Evolutionary conservation across 2,888 invertebrate genomes (phyloP), one percentile per base, ranked within the genome.

Genomic region (Clitarchus hookeri): DNA sequence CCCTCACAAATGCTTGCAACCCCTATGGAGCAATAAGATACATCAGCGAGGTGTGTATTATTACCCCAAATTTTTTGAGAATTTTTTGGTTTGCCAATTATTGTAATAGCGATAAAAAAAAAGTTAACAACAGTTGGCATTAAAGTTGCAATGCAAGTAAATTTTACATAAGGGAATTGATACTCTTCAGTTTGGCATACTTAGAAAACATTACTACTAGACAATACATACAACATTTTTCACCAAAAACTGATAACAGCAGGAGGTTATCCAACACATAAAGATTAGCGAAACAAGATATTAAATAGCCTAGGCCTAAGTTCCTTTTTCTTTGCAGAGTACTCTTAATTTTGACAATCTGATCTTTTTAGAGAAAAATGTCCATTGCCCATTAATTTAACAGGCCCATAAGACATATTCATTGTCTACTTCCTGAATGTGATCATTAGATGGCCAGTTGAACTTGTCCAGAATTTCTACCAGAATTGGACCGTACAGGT

Each of bases 401-500:
- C 79, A 79, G 79, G 79, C 0, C 23, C 79, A 79, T 23, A 79
- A 79, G 1, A 79, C 23, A 27, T 79, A 79, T 19, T 79, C 23
- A 19, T 79, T 79, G 23, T 79, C 79, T n/a, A 79, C 79, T 79
- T 79, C 79, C 79, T 79, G n/a, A 19, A 79, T 79, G 48, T 36
- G 6, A 44, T 53, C 26, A 27, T 27, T 16, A 44, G 85, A 85
- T 85, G 27, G 80, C 53, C 84, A 82, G 80, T 88, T 25, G 79
- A 85, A 84, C 77, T 54, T 86, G 84, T 87, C 86, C 78, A 26
- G 27, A 44, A 23, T 48, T 83, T 27, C 84, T 83, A 19, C 27
- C 16, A 53, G 85, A 27, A 85, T 44, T 44, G 27, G 27, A 85
- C 16, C 19, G 44, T 83, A 36, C 44, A 84, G 84, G 44, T 23